Evolutionary conservation across 30 jellyfish, hydroid and myxozoan species (phyloP).

Genomic region (Chrysaora quinquecirrha): DNA sequence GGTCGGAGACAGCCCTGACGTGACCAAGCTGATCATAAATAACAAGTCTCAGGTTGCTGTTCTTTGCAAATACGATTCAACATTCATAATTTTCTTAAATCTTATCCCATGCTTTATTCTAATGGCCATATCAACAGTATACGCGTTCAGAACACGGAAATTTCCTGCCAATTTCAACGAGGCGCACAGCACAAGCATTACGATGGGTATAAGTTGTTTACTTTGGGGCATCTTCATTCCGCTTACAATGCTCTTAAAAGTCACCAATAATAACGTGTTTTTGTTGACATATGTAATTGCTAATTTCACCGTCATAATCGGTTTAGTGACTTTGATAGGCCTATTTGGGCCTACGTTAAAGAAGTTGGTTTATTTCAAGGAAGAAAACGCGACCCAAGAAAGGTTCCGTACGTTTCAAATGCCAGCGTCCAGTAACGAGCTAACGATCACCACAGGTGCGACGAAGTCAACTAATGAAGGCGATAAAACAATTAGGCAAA

Average conservation of each 20-base stretch:
- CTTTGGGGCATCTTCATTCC: constrained; percentile 77
- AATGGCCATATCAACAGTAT: constrained; percentile 82
- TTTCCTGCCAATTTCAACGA: constrained; percentile 95
- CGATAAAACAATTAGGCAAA: too few species aligned
- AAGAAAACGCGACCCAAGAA: too few species aligned
- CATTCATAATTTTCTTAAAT: constrained; percentile 60
- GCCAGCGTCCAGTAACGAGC: too few species aligned
- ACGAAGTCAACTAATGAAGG: too few species aligned
- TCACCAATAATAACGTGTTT: background rate
- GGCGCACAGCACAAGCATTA: constrained; percentile 83
- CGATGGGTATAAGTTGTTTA: constrained; percentile 91
- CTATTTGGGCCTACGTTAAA: constrained; percentile 66
- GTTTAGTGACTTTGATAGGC: constrained; percentile 57
- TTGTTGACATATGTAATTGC: constrained; percentile 25
- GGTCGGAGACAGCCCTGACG: constrained; percentile 71
- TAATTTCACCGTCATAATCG: constrained; percentile 43
- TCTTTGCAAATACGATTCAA: constrained; percentile 49
- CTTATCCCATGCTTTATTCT: constrained; percentile 74
- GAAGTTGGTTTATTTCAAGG: constrained; percentile 29
- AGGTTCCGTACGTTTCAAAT: too few species aligned
- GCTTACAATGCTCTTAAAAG: constrained; percentile 30
- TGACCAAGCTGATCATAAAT: constrained; percentile 6
- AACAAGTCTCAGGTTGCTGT: constrained; percentile 35
- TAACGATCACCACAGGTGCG: too few species aligned
- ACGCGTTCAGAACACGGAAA: constrained; percentile 92